Conservation (phyloP, 2,888 invertebrate genomes). For the Camponotus fellah region DNA sequence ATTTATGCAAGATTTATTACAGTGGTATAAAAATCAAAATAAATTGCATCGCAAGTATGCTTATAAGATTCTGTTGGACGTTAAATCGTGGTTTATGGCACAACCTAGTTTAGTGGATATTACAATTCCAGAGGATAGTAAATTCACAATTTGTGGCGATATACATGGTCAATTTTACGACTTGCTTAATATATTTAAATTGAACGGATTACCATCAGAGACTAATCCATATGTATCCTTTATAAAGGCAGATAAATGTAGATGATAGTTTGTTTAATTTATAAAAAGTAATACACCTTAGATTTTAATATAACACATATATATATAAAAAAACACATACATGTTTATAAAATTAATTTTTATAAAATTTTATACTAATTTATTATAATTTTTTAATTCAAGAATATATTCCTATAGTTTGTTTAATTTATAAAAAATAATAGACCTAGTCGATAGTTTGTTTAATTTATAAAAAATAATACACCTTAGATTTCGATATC, state of each 20-base stretch:
- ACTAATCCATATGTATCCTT: conserved; percentile 96
- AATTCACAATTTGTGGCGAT: conserved; percentile 99
- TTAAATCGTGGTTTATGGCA: conserved; percentile 93
- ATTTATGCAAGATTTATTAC: conserved; percentile 96
- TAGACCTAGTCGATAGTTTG: too few species aligned
- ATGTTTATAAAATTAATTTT: not conserved
- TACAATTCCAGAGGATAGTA: conserved; percentile 93
- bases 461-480: conserved; percentile 9
- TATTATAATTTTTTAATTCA: too few species aligned
- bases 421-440: too few species aligned
- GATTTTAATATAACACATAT: not conserved
- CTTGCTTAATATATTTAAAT: conserved; percentile 98
- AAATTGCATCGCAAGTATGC: conserved; percentile 98
- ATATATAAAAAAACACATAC: too few species aligned
- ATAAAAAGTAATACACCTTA: not conserved
- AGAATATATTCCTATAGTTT: too few species aligned
- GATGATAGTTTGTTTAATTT: not conserved
- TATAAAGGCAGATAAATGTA: conserved; percentile 4
- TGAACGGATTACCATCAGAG: conserved; percentile 98
- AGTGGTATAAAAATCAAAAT: conserved; percentile 96
- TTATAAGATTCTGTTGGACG: conserved; percentile 98
- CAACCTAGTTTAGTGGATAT: conserved; percentile 97
- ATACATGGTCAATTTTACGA: conserved; percentile 99
- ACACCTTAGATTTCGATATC: not conserved
- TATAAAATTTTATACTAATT: too few species aligned